phyloP scores from a whole-genome alignment of 2,888 invertebrate species.

The Machimus atricapillus region DNA sequence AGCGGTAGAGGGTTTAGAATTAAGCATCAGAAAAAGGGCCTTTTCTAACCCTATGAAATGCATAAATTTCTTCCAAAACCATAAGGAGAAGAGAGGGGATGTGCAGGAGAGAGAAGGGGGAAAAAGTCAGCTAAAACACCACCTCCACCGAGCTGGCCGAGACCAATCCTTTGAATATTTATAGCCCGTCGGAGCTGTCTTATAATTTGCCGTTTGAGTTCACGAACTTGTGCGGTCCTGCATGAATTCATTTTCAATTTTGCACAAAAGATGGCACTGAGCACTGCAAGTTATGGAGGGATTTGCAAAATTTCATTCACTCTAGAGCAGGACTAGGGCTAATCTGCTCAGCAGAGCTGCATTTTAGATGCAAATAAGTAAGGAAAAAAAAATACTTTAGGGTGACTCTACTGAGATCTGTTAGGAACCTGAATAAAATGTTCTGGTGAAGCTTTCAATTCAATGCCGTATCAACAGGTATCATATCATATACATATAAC shows the following conservation, averaged over 20 bases:
- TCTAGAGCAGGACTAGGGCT: background rate
- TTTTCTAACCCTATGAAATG: background rate
- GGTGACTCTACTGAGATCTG: background rate
- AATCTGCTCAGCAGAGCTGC: background rate
- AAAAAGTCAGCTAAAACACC: no score
- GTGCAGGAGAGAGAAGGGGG: no score
- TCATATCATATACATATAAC: background rate
- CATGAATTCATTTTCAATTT: background rate
- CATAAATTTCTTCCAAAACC: background rate
- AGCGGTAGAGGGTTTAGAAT: background rate
- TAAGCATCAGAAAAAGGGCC: background rate
- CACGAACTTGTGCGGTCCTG: background rate
- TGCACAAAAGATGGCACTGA: background rate
- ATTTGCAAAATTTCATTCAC: background rate
- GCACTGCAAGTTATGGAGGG: background rate
- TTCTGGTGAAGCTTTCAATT: background rate
- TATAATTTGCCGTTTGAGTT: background rate
- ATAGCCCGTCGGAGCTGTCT: background rate
- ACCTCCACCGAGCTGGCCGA: background rate
- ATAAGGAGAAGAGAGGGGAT: no score
- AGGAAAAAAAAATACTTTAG: background rate
- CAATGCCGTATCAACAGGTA: background rate
- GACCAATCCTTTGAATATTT: background rate
- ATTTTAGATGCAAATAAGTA: background rate
- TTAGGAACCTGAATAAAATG: background rate